phyloP scores from a whole-genome alignment of 2,797 vertebrate species.

The Melanotaenia nigrans region DNA sequence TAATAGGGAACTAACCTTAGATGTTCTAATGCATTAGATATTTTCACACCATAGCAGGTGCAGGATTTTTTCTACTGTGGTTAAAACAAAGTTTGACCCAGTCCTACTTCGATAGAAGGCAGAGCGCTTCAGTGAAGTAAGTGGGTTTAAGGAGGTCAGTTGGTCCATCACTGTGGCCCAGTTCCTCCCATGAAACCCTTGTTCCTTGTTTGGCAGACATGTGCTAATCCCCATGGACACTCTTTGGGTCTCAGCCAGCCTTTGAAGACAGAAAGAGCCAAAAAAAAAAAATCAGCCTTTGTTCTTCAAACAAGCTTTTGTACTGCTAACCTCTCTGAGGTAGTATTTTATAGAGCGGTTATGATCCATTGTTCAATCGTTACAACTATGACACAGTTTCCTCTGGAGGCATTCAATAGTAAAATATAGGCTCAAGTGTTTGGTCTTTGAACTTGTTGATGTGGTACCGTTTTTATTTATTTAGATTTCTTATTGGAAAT shows the following conservation, averaged over 20 bases:
- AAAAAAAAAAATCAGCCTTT: slow-evolving; percentile 59
- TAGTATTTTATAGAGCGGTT: slow-evolving; percentile 48
- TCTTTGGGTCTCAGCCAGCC: slow-evolving; percentile 47
- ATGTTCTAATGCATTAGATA: not conserved
- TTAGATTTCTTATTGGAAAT: slow-evolving; percentile 25
- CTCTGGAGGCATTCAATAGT: slow-evolving; percentile 54
- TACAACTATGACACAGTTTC: slow-evolving; percentile 48
- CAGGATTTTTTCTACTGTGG: not conserved
- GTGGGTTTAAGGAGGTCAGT: slow-evolving; percentile 61
- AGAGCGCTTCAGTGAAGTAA: slow-evolving; percentile 40
- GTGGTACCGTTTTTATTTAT: slow-evolving; percentile 23
- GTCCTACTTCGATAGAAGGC: slow-evolving; percentile 12
- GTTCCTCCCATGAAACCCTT: slow-evolving; percentile 68
- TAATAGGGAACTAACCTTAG: not conserved
- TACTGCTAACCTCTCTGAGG: slow-evolving; percentile 52
- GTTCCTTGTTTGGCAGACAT: slow-evolving; percentile 75
- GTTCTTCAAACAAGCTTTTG: slow-evolving; percentile 67
- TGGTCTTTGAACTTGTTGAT: slow-evolving; percentile 44
- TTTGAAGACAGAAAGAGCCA: slow-evolving; percentile 61
- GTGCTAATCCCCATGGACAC: slow-evolving; percentile 70
- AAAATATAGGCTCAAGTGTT: slow-evolving; percentile 19
- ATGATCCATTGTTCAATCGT: slow-evolving; percentile 53
- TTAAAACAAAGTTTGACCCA: slow-evolving; percentile 23
- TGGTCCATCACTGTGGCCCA: slow-evolving; percentile 51
- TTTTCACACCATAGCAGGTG: not conserved